Evolutionary conservation across 2,888 invertebrate genomes (phyloP).

Genomic region (Caenorhabditis panamensis): DNA sequence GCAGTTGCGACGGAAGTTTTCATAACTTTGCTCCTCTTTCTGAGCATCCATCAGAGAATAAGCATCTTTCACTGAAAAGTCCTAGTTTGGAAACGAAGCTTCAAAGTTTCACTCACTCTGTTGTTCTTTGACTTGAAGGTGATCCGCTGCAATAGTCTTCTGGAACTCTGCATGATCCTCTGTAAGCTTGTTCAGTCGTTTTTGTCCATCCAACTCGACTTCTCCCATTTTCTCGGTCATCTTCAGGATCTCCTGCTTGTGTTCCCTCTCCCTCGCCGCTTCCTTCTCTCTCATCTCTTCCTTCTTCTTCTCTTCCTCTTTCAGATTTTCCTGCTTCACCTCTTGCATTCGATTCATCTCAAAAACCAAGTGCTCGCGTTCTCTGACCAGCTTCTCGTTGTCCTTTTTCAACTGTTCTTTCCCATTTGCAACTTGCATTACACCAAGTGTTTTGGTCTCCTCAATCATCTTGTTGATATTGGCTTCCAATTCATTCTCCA

Average conservation of each 20-base stretch:
- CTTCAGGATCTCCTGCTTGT: not conserved
- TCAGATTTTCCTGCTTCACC: not conserved
- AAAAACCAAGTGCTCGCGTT: not conserved
- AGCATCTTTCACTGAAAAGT: conserved; percentile 12
- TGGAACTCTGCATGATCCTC: not conserved
- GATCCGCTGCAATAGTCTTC: not conserved
- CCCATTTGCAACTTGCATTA: not conserved
- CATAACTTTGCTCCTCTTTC: not conserved
- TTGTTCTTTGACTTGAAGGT: not conserved
- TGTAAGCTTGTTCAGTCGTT: not conserved
- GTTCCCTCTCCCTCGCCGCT: not conserved
- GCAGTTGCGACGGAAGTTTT: conserved; percentile 14
- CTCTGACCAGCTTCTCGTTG: not conserved
- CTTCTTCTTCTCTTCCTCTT: not conserved
- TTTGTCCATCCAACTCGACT: not conserved
- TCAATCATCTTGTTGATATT: not conserved
- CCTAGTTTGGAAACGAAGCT: too few relatives aligned
- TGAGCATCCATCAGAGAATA: not conserved
- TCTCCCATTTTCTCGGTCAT: not conserved
- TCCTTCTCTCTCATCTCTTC: not conserved
- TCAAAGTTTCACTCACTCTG: not conserved
- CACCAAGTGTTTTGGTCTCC: not conserved
- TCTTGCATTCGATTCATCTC: not conserved
- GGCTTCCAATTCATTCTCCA: not conserved
- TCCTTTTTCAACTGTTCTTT: conserved; percentile 2